phyloP scores from a whole-genome alignment of 2,797 vertebrate genomes.

The Propithecus perrieri region DNA sequence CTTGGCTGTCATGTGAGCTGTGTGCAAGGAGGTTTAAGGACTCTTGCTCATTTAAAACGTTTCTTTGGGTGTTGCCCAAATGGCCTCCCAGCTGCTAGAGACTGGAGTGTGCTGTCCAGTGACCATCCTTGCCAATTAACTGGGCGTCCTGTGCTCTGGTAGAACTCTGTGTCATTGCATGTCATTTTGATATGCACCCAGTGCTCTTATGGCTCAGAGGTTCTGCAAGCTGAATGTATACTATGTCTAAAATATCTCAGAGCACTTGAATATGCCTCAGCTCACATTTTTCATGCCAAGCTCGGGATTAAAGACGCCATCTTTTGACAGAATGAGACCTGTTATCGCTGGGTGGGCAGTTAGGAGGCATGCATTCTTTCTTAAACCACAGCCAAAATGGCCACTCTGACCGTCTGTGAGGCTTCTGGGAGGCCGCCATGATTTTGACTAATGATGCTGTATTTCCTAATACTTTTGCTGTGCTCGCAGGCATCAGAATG shows the following conservation, averaged over 20 bases:
- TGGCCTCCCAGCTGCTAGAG: constrained; percentile 27
- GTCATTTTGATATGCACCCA: constrained; percentile 45
- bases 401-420: neutral
- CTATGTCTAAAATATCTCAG: neutral
- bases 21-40: neutral
- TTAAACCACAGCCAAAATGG: constrained; percentile 37
- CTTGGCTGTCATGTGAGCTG: neutral
- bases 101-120: neutral
- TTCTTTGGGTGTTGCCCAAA: constrained; percentile 52
- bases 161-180: neutral
- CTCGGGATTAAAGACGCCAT: neutral
- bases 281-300: neutral
- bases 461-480: constrained; percentile 47
- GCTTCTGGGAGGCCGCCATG: neutral
- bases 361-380: neutral
- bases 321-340: neutral
- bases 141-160: neutral
- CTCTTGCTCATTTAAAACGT: constrained; percentile 31
- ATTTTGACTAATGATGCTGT: constrained; percentile 57
- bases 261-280: neutral
- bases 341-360: neutral
- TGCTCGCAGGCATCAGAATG: neutral
- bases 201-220: constrained; percentile 9
- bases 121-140: constrained; percentile 57
- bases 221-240: neutral